These are phyloP conservation scores for Xenops minutus DNA, from an alignment of 2,797 vertebrate genomes.

Conservation along the genomic window DNA sequence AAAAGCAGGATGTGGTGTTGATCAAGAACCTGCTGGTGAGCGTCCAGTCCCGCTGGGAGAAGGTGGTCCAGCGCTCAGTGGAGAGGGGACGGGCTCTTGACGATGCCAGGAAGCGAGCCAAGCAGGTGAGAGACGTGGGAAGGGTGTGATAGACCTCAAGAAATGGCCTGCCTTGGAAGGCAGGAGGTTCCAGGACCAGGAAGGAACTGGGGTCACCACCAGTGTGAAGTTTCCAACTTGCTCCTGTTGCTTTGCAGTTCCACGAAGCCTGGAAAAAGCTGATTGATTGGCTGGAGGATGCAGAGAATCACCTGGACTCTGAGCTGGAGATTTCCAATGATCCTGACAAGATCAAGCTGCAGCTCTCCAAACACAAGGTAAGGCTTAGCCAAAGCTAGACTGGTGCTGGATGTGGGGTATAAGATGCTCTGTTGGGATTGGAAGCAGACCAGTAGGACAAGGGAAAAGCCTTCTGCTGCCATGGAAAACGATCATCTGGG, in stretches of 20 bases:
- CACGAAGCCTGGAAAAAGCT: conserved; percentile 98
- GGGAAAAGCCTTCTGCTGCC: background rate
- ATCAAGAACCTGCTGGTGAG: conserved; percentile 98
- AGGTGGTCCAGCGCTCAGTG: conserved; percentile 94
- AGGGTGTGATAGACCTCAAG: rapidly evolving
- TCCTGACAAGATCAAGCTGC: conserved; percentile 97
- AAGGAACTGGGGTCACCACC: background rate
- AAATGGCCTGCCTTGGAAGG: background rate
- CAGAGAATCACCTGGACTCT: conserved; percentile 92
- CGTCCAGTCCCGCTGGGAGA: conserved; percentile 98
- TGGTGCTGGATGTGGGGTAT: background rate
- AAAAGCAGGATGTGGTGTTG: conserved; percentile 97
- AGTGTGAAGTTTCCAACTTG: background rate
- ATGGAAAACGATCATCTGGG: rapidly evolving
- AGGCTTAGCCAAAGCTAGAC: background rate
- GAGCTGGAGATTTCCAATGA: conserved; percentile 98
- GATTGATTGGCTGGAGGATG: conserved; percentile 96
- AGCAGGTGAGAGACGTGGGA: conserved; percentile 82
- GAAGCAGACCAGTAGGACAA: background rate
- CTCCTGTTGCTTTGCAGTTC: conserved; percentile 79
- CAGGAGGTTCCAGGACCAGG: background rate
- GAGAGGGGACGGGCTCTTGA: conserved; percentile 94
- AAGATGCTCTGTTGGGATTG: background rate
- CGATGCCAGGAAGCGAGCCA: conserved; percentile 94
- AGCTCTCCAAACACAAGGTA: conserved; percentile 96